Base-by-base conservation (phyloP, 2,113 vertebrate species). In the Coryphaenoides rupestris region DNA sequence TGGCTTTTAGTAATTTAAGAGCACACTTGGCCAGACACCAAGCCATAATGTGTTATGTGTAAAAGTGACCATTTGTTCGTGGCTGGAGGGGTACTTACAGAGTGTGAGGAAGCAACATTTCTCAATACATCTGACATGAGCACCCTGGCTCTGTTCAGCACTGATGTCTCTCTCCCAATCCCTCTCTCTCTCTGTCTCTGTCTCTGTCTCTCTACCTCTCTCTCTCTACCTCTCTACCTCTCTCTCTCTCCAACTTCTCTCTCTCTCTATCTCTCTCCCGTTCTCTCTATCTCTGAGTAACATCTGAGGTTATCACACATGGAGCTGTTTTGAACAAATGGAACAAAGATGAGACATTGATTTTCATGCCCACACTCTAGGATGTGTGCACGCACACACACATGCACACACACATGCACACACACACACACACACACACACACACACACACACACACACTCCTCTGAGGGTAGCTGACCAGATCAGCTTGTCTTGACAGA, bases 281-380 rank as follows among this genome's bases (percentile, higher is more conserved):
- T 23, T 58, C 24, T 28, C 24, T 58, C 56, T 33, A 23, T 19
- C 28, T 46, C 19, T 57, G 78, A 84, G 53, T 6, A 52, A 13
- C 3, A 21, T 21, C 19, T 60, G 67, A 72, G 84, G 81, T 84
- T 85, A 84, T 86, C 86, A 76, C 75, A 85, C 63, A 45, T 80
- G 75, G 61, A 19, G 71, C 76, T 75, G 76, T 83, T 79, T 86
- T 69, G 74, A 82, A 79, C 76, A 78, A 85, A 81, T 84, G 78
- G 79, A 82, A 84, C 81, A 80, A 75, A 88, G 86, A 86, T 85
- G 83, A 81, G 66, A 77, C 81, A 78, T 83, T 45, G 83, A 86
- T 88, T 81, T 73, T 13, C 68, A 72, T 26, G 24, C 24, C 61
- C 65, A 60, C 68, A 63, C 58, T 10, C 64, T 22, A 12, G 6